Percentiles rank a stretch among this genome's conserved stretches.
These are phyloP conservation scores for Bombylius major DNA, from an alignment of 2,888 invertebrate species.

Conservation along the genomic window DNA sequence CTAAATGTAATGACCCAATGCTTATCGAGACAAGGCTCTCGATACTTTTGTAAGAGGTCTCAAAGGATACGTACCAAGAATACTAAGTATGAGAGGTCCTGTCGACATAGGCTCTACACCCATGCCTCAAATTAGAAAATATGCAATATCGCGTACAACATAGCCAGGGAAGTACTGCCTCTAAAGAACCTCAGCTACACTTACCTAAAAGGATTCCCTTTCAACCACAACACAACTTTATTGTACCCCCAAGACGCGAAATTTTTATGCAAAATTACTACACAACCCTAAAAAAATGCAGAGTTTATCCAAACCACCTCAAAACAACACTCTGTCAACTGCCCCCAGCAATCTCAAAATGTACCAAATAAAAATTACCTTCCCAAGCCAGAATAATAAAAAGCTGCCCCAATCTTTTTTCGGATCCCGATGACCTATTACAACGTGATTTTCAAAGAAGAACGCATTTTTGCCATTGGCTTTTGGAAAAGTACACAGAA, in stretches of 20 bases:
- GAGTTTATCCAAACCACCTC: background rate
- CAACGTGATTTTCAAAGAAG: no score
- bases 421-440: no score
- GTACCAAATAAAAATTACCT: background rate
- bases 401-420: no score
- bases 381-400: slow-evolving; percentile 9
- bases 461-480: no score
- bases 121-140: background rate
- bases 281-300: background rate
- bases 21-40: slow-evolving; percentile 15
- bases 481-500: no score
- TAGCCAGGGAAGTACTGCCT: background rate
- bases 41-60: slow-evolving; percentile 17
- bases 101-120: background rate
- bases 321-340: background rate
- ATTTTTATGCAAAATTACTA: background rate
- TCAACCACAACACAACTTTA: background rate
- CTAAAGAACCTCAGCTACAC: background rate
- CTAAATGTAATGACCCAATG: slow-evolving; percentile 7
- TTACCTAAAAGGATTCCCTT: background rate
- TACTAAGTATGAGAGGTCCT: slow-evolving; percentile 3
- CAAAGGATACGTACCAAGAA: slow-evolving; percentile 10
- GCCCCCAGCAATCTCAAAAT: slow-evolving; percentile 4
- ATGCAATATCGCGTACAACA: background rate
- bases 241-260: background rate